Evolutionary conservation across 2,888 invertebrate species (phyloP).

Genomic region (Epiblema foenella): DNA sequence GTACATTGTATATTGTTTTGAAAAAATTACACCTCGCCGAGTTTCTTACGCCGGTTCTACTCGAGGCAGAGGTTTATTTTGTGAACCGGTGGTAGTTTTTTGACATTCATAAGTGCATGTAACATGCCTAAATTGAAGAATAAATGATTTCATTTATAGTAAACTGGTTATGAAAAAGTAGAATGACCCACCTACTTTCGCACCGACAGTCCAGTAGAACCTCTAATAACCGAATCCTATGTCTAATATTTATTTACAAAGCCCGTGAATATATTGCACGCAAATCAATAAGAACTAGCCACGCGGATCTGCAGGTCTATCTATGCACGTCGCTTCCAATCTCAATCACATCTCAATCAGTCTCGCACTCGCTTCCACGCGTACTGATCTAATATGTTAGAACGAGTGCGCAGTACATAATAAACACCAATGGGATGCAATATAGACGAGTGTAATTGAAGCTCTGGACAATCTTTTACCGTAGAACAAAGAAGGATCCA

Average conservation of each 20-base stretch:
- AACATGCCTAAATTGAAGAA: too few relatives aligned
- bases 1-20: too few relatives aligned
- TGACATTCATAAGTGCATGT: too few relatives aligned
- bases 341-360: not conserved
- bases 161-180: too few relatives aligned
- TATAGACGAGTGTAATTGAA: not conserved
- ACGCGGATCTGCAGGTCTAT: slow-evolving; percentile 30
- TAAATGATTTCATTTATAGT: too few relatives aligned
- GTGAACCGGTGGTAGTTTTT: too few relatives aligned
- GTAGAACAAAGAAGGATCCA: slow-evolving; percentile 47
- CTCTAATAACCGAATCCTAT: slow-evolving; percentile 11
- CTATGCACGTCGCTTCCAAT: not conserved
- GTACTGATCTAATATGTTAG: not conserved
- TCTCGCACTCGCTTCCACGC: not conserved
- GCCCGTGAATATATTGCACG: slow-evolving; percentile 41
- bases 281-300: slow-evolving; percentile 42
- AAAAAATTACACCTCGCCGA: too few relatives aligned
- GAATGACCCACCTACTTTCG: slow-evolving; percentile 7
- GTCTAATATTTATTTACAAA: slow-evolving; percentile 39
- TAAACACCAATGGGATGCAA: not conserved
- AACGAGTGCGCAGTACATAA: not conserved
- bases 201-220: not conserved
- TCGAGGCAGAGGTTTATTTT: too few relatives aligned
- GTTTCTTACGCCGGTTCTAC: too few relatives aligned
- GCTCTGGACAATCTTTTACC: slow-evolving; percentile 20